Percentiles rank a stretch among this genome's conserved stretches.
phyloP scores from a whole-genome alignment of 2,888 invertebrate genomes.

The Oscheius sp. region DNA sequence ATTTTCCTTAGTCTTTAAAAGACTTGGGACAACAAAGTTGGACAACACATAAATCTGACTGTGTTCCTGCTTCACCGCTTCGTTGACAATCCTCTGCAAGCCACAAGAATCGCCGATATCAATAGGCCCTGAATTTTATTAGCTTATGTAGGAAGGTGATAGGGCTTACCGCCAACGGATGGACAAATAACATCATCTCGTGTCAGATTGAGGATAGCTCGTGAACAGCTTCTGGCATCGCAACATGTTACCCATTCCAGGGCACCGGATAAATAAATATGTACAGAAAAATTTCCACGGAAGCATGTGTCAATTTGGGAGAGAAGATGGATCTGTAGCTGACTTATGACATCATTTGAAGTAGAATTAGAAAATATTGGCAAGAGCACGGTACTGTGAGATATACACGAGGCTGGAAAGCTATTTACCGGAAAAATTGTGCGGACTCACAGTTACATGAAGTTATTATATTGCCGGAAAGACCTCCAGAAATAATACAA shows the following conservation, averaged over 20 bases:
- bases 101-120: slow-evolving; percentile 12
- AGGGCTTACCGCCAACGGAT: too few species aligned
- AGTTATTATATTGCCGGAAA: not conserved
- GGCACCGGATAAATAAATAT: slow-evolving; percentile 2
- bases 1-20: not conserved
- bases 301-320: slow-evolving; percentile 22
- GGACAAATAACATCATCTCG: slow-evolving; percentile 3
- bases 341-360: not conserved
- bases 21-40: slow-evolving; percentile 1
- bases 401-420: slow-evolving; percentile 5
- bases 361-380: slow-evolving; percentile 4
- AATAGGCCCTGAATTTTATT: not conserved
- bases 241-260: slow-evolving; percentile 8
- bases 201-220: not conserved
- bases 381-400: slow-evolving; percentile 1
- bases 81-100: not conserved
- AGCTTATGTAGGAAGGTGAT: too few species aligned
- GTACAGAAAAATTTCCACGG: not conserved
- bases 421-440: not conserved
- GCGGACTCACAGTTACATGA: slow-evolving; percentile 8
- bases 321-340: slow-evolving; percentile 9
- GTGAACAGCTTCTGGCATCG: slow-evolving; percentile 10
- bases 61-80: not conserved
- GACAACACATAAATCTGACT: slow-evolving; percentile 5
- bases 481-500: not conserved